Percentiles rank a stretch among this genome's conserved stretches.
Evolutionary conservation across 2,888 invertebrate species (phyloP).

Genomic region (Scaptomyza reducta): DNA sequence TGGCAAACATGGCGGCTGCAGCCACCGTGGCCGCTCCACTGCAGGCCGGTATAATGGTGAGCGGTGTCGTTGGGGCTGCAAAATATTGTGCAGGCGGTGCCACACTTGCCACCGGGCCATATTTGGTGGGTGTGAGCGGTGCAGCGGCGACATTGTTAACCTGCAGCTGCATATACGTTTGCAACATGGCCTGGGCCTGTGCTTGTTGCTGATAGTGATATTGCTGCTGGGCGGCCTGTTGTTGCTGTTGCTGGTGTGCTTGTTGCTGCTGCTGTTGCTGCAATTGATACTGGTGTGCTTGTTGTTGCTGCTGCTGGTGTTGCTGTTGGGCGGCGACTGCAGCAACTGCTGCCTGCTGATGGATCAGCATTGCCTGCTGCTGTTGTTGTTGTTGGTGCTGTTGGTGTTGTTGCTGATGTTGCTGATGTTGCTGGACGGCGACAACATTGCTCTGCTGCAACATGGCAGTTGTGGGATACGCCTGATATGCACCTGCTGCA

Average conservation of each 20-base stretch:
- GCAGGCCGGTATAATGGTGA: conserved; percentile 80
- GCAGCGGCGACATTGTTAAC: conserved; percentile 77
- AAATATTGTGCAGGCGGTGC: conserved; percentile 68
- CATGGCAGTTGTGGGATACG: conserved; percentile 64
- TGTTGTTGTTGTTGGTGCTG: conserved; percentile 58
- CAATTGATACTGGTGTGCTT: conserved; percentile 64
- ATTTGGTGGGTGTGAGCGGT: conserved; percentile 80
- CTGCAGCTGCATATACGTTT: conserved; percentile 83
- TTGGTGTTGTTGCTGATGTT: conserved; percentile 63
- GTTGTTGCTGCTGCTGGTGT: conserved; percentile 66
- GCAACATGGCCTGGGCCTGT: conserved; percentile 82
- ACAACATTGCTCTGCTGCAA: conserved; percentile 71
- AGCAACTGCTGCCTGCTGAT: conserved; percentile 65
- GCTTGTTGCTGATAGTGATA: conserved; percentile 72
- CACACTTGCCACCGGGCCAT: conserved; percentile 43
- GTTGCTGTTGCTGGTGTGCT: conserved; percentile 72
- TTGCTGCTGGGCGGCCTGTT: conserved; percentile 65
- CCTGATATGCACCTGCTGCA: conserved; percentile 66
- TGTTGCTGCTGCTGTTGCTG: conserved; percentile 65
- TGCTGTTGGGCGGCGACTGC: conserved; percentile 50
- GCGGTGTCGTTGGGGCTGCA: conserved; percentile 77
- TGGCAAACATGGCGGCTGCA: conserved; percentile 76
- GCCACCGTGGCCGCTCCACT: conserved; percentile 76
- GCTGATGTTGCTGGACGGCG: conserved; percentile 73
- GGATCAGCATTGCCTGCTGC: conserved; percentile 58